These are phyloP conservation scores for Tyto alba DNA, from an alignment of 2,113 vertebrate genomes.

Conservation along the genomic window DNA sequence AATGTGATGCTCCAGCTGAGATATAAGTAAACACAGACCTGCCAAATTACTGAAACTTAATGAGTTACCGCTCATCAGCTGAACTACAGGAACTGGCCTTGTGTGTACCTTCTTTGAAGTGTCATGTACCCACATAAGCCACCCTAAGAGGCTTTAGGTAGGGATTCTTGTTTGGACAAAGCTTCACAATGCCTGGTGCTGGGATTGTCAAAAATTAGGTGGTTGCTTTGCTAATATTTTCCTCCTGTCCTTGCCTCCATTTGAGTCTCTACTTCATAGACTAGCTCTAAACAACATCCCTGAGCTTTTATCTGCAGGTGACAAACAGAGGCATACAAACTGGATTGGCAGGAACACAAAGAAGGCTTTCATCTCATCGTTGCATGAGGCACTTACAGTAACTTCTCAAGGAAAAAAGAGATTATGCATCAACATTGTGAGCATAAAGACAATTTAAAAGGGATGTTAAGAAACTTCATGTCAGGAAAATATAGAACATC, in stretches of 20 bases:
- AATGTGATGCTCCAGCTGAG: background rate
- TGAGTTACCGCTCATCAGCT: background rate
- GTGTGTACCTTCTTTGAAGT: background rate
- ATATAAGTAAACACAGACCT: background rate
- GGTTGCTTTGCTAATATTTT: conserved; percentile 28
- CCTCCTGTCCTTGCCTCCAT: background rate
- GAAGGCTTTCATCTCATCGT: conserved; percentile 58
- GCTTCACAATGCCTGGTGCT: conserved; percentile 8
- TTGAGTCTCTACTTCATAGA: conserved; percentile 7
- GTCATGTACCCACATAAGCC: background rate
- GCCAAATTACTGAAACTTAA: conserved; percentile 18
- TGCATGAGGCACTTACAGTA: conserved; percentile 55
- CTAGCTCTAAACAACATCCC: conserved; percentile 29
- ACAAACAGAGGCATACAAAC: conserved; percentile 55
- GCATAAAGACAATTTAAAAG: conserved; percentile 69
- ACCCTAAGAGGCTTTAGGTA: background rate
- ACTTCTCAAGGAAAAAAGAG: conserved; percentile 60
- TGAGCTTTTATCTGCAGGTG: conserved; percentile 60
- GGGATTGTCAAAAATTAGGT: conserved; percentile 15
- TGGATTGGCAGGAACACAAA: conserved; percentile 67
- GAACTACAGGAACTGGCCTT: background rate
- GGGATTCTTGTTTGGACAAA: conserved; percentile 8
- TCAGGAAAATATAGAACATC: conserved; percentile 67
- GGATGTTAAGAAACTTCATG: conserved; percentile 68
- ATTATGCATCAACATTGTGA: conserved; percentile 65